Base-by-base conservation (phyloP, 2,113 vertebrate genomes). In the Turdus rufiventris region DNA sequence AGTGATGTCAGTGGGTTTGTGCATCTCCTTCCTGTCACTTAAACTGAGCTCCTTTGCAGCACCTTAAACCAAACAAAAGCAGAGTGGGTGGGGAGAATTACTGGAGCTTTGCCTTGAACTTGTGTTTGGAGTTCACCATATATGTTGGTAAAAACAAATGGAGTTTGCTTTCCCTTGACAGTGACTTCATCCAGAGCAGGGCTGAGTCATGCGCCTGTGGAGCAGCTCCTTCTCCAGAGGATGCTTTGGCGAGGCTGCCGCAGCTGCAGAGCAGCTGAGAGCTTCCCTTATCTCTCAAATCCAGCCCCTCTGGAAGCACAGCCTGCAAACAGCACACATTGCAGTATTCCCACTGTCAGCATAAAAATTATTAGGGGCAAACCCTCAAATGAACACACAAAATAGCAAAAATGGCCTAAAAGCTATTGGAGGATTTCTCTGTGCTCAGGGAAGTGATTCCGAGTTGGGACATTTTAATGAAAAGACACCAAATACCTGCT, bases 141-240 rank as follows among this genome's bases (percentile, higher is more conserved):
- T 77, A 92, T 73, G 93, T 74, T 94, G 94, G 67, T 92, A 81
- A 94, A 81, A 77, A 87, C 53, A 84, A 71, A 56, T 17, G 58
- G 70, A 63, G 63, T 96, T 97, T 67, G 88, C 88, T 91, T 93
- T 91, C 53, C 54, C 89, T 94, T 73, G 90, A 87, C 73, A 71
- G 93, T 97, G 96, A 97, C 95, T 95, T 97, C 96, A 96, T 94
- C 90, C 94, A 82, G 94, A 93, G 54, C 23, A 47, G 77, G 91
- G 81, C 63, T 97, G 97, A 97, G 95, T 98, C 97, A 97, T 36
- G 18, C 6, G 70, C 76, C 61, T 74, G 9, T 63, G 79, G 91
- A 20, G 47, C 91, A n/a, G 94, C 63, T 79, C 85, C 34, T 48
- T n/a, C 95, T 21, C 36, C 28, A 24, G 93, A 89, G 94, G 66